Conservation (phyloP, 2,797 vertebrate species). For the Holocentrus rufus region DNA sequence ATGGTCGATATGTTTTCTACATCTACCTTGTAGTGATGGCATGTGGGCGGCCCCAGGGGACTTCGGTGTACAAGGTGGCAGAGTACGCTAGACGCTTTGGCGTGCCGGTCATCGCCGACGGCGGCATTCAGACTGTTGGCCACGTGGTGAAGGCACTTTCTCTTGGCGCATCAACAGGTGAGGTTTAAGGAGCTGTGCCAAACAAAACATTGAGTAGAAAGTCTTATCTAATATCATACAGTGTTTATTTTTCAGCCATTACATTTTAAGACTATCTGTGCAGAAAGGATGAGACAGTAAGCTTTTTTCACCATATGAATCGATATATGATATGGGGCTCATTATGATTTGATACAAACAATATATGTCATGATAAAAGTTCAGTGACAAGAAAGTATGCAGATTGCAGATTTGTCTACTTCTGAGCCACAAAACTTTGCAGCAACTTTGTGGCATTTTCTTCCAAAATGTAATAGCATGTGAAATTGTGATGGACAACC, state of each 20-base stretch:
- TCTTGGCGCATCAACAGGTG: constrained; percentile 93
- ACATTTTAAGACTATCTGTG: neutral
- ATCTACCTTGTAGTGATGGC: constrained; percentile 86
- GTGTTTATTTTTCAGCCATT: neutral
- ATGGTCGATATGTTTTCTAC: neutral
- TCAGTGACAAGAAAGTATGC: too few species aligned
- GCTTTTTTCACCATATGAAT: too few species aligned
- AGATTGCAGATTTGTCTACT: too few species aligned
- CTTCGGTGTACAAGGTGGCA: constrained; percentile 94
- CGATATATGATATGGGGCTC: too few species aligned
- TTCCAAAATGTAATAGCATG: too few species aligned
- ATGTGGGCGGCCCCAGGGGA: constrained; percentile 93
- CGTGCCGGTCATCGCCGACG: constrained; percentile 93
- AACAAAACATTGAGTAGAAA: too few species aligned
- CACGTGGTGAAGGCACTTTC: constrained; percentile 94
- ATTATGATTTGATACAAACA: too few species aligned
- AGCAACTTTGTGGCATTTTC: too few species aligned
- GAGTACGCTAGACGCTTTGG: constrained; percentile 95
- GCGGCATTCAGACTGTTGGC: constrained; percentile 94
- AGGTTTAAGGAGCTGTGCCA: constrained; percentile 7
- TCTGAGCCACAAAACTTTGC: too few species aligned
- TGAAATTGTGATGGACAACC: too few species aligned
- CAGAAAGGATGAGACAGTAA: neutral
- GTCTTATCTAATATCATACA: neutral
- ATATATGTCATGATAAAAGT: too few species aligned